Evolutionary conservation across 2,113 vertebrate genomes (phyloP).

Genomic region (Chaetodon trifascialis): DNA sequence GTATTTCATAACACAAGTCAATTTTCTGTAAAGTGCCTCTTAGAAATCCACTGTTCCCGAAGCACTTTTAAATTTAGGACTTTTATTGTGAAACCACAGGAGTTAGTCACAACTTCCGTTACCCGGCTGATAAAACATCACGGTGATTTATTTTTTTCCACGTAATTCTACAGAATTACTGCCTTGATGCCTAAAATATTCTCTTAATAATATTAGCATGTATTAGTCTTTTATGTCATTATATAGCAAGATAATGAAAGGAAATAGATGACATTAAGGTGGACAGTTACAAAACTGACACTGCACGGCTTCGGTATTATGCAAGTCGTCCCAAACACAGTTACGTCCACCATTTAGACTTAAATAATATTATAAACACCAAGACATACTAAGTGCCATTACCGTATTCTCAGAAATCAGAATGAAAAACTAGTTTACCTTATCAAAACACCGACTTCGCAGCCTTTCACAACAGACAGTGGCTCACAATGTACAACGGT

Average conservation of each 20-base stretch:
- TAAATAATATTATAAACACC: not conserved
- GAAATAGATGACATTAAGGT: constrained; percentile 2
- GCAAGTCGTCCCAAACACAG: not conserved
- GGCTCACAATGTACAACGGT: not conserved
- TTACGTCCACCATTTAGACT: not conserved
- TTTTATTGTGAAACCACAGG: not conserved
- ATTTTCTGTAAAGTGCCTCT: not conserved
- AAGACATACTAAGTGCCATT: not conserved
- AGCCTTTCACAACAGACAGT: not conserved
- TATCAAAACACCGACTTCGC: not conserved
- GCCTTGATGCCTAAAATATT: not conserved
- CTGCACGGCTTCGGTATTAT: constrained; percentile 2
- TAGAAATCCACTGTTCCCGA: too few species aligned
- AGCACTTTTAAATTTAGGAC: not conserved
- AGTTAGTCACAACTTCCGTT: too few species aligned
- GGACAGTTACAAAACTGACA: constrained; percentile 53
- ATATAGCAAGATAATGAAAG: not conserved
- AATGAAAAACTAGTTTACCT: constrained; percentile 22
- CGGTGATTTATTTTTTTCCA: too few species aligned
- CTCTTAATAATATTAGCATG: not conserved
- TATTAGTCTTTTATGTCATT: not conserved
- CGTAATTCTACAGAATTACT: too few species aligned
- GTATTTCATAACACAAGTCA: not conserved
- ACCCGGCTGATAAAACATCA: too few species aligned
- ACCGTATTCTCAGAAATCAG: rapidly evolving